Percentiles rank a stretch among this genome's conserved stretches.
phyloP scores from a whole-genome alignment of 30 jellyfish, hydroid and myxozoan genomes.

The Turritopsis dohrnii region DNA sequence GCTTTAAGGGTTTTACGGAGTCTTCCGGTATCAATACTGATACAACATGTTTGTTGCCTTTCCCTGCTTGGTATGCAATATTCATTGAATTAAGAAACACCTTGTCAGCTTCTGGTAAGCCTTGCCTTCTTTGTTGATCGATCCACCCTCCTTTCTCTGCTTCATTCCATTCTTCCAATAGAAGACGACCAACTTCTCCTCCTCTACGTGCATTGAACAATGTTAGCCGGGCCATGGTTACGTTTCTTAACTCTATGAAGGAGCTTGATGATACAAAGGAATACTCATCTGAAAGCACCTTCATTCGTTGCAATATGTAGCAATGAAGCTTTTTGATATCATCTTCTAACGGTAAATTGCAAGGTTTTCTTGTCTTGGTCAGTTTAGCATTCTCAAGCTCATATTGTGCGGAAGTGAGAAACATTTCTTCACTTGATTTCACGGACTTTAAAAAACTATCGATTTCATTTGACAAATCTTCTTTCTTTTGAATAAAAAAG shows the following conservation, averaged over 20 bases:
- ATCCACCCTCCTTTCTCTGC: slow-evolving; percentile 2
- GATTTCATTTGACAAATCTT: not conserved
- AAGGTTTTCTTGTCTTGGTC: too few relatives aligned
- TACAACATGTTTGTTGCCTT: not conserved
- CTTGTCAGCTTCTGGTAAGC: not conserved
- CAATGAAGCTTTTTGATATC: not conserved
- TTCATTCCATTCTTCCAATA: slow-evolving; percentile 3
- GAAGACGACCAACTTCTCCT: too few relatives aligned
- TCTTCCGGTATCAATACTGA: not conserved
- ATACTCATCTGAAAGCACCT: not conserved
- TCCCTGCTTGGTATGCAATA: not conserved
- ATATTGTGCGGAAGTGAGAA: not conserved
- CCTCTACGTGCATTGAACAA: not conserved
- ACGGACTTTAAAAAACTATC: not conserved
- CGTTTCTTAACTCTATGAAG: not conserved
- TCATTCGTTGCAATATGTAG: not conserved
- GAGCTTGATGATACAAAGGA: not conserved
- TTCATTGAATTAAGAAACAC: not conserved
- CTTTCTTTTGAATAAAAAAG: too few relatives aligned
- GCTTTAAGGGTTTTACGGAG: not conserved
- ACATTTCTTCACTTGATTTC: not conserved
- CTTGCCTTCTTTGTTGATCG: not conserved
- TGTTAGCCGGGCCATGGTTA: not conserved
- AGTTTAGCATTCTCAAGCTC: not conserved
- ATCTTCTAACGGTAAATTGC: not conserved